These are phyloP conservation scores for Chaenogobius annularis DNA, from an alignment of 2,113 vertebrate genomes.

Conservation along the genomic window DNA sequence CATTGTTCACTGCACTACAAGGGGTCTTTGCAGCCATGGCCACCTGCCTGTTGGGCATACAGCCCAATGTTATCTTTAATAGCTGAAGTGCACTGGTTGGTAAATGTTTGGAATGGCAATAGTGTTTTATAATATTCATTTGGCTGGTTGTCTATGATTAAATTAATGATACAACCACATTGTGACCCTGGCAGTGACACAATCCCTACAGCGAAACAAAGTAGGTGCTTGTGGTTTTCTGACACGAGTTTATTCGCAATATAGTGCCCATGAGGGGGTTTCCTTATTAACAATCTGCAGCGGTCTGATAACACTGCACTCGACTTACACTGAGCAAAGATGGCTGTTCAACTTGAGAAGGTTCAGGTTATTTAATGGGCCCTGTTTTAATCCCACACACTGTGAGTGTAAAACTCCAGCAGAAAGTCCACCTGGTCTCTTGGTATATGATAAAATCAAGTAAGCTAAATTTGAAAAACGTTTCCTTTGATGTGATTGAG, in stretches of 20 bases:
- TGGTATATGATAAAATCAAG: slow-evolving; percentile 4
- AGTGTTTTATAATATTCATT: neutral
- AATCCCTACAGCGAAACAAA: slow-evolving; percentile 15
- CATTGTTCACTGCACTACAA: neutral
- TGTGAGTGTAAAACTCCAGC: slow-evolving; percentile 30
- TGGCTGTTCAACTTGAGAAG: slow-evolving; percentile 45
- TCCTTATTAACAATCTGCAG: slow-evolving; percentile 63
- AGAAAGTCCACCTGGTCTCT: slow-evolving; percentile 46
- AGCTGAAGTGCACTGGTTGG: neutral
- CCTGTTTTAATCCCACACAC: slow-evolving; percentile 61
- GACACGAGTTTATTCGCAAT: slow-evolving; percentile 27
- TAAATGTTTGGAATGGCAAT: neutral
- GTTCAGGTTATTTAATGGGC: slow-evolving; percentile 58
- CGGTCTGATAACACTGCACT: slow-evolving; percentile 56
- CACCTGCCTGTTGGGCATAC: slow-evolving; percentile 3
- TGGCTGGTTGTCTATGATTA: slow-evolving; percentile 8
- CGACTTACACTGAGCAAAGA: slow-evolving; percentile 54
- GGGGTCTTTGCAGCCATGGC: neutral
- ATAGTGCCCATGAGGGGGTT: slow-evolving; percentile 7
- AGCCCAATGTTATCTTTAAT: neutral
- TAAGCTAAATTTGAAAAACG: slow-evolving; percentile 18
- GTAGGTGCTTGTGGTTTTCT: slow-evolving; percentile 11
- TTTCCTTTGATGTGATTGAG: slow-evolving; percentile 7
- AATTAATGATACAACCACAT: slow-evolving; percentile 3
- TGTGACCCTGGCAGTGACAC: neutral